Evolutionary conservation across 2,113 vertebrate species (phyloP), one percentile per base, ranked within the genome.

Genomic region (Prietella phreatophila): DNA sequence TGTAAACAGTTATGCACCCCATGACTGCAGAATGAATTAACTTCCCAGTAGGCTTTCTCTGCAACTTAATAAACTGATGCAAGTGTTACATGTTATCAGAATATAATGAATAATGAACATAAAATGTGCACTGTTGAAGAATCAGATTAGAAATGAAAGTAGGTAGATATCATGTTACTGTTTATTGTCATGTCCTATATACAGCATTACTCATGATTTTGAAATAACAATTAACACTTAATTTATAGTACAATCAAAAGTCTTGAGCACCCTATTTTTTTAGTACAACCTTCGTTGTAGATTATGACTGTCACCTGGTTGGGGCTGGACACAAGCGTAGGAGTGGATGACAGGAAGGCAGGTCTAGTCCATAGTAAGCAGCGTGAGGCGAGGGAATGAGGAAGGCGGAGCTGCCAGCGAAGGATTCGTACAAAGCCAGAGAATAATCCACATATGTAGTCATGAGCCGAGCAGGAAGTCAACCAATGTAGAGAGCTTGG

Each of bases 1-100:
- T 80, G 47, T 53, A 81, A 33, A 81, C 19, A 60, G 25, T 81
- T 58, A 36, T 36, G 79, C 55, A 81, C 55, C 17, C 30, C 30
- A 20, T 58, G 19, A 58, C 53, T 58, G 79, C 79, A 81, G 19
- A 81, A 81, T 58, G 30, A 36, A 81, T 81, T 81, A 56, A 19
- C 19, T 58, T 36, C 53, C 19, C 8, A 81, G 79, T 58, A 36
- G 55, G 79, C 10, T 81, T 58, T 81, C 53, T 36, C n/a, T 58
- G 55, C 1, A 1, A 33, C 30, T 81, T 81, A 58, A 60, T 81
- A 81, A 8, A 9, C 30, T 58, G 53, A 58, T 58, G 55, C 30
- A 81, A 58, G 17, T 20, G 15, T 36, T 58, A 58, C 30, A 79
- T 53, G 55, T 33, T 20, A 58, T 81, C 55, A 81, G 17, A 33